Evolutionary conservation across 1,140 invertebrate species (phyloP), one percentile per base, ranked within the genome.

Genomic region (Atta texana): DNA sequence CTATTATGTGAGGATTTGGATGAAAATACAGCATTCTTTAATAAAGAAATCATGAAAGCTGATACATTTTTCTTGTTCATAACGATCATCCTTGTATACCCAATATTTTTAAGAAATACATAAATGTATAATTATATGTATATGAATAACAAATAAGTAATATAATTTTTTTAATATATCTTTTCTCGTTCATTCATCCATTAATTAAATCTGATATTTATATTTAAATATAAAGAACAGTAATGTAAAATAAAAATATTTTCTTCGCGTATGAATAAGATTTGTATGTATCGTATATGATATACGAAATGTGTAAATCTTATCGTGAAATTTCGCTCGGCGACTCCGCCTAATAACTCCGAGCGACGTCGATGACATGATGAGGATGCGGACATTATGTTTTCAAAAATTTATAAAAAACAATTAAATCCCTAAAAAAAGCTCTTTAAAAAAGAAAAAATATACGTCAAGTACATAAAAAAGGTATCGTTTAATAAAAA

Each of bases 211-310:
- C 1, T 64, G 18, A 49, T 63, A n/a, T 10, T 10, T 71, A 63
- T 49, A 63, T 44, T 77, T 63, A 49, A 64, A 77, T 49, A 77
- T 44, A 28, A 77, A 49, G 44, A 75, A 16, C 18, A 63, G 7
- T 64, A 1, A 49, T 44, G 24, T 63, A 14, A 64, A 49, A 77
- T 44, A 44, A 78, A 63, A 51, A 31, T 51, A 78, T 51, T n/a
- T 49, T 64, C 18, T 66, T 69, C 6, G 21, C 3, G 3, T 1
- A 64, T 18, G 18, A 78, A 21, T 49, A 77, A 77, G 39, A 34
- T 39, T 64, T 64, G 28, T 3, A 14, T 8, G 64, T 1, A 68
- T 44, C 31, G 1, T 18, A n/a, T 31, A 21, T 21, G 21, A 39
- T 39, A 12, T 34, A 18, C 28, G 18, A 28, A 49, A 51, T 44